phyloP scores from a whole-genome alignment of 2,888 invertebrate genomes.

The Helobdella robusta region DNA sequence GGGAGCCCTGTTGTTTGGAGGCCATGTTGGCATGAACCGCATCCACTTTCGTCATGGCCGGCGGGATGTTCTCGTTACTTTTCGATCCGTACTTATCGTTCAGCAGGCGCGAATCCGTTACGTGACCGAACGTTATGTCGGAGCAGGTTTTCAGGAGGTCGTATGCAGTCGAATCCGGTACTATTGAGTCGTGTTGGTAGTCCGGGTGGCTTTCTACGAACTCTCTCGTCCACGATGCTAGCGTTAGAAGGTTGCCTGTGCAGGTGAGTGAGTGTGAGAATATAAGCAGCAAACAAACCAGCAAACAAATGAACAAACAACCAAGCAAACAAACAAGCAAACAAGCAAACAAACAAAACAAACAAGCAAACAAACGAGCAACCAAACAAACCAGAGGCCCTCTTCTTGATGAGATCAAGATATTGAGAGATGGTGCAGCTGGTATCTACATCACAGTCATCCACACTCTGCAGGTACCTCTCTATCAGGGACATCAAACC shows the following conservation, averaged over 20 bases:
- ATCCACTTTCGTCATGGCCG: slow-evolving; percentile 37
- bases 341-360: neutral
- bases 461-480: slow-evolving; percentile 84
- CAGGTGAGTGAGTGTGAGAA: neutral
- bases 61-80: slow-evolving; percentile 41
- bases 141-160: slow-evolving; percentile 39
- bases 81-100: slow-evolving; percentile 37
- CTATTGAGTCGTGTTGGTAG: slow-evolving; percentile 81
- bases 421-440: slow-evolving; percentile 94
- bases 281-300: neutral
- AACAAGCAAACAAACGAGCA: neutral
- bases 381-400: slow-evolving; percentile 49
- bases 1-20: slow-evolving; percentile 9
- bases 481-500: slow-evolving; percentile 87
- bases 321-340: neutral
- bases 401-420: slow-evolving; percentile 69
- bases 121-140: slow-evolving; percentile 30
- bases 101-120: slow-evolving; percentile 35
- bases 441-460: slow-evolving; percentile 86
- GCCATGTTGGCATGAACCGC: slow-evolving; percentile 26
- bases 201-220: slow-evolving; percentile 78
- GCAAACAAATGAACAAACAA: neutral
- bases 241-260: slow-evolving; percentile 74
- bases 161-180: slow-evolving; percentile 58
- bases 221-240: slow-evolving; percentile 85